A percentile compares a stretch with the other conserved stretches of the same genome.
These are phyloP conservation scores for Pseudochromis fuscus DNA, from an alignment of 2,797 vertebrate species.

Conservation along the genomic window DNA sequence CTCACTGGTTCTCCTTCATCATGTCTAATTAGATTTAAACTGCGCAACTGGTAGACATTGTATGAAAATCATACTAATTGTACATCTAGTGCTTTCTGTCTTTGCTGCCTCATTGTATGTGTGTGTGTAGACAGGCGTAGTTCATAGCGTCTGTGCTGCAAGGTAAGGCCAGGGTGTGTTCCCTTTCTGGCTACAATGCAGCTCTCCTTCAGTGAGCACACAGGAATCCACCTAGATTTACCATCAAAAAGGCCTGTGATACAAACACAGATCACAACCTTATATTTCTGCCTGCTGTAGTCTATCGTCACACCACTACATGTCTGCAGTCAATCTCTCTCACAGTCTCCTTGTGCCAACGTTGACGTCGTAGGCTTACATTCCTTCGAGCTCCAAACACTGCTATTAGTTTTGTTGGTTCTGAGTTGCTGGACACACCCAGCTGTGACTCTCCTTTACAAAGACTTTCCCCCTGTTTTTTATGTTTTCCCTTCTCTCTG, in stretches of 20 bases:
- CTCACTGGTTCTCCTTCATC: background rate
- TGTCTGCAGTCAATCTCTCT: background rate
- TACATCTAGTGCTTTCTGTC: background rate
- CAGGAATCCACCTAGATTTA: conserved; percentile 6
- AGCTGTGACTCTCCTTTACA: conserved; percentile 38
- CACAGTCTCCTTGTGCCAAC: background rate
- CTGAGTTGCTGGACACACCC: conserved; percentile 57
- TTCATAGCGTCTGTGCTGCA: conserved; percentile 14
- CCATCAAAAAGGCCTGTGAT: conserved; percentile 20
- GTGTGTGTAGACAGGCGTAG: conserved; percentile 20
- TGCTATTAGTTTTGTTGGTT: conserved; percentile 14
- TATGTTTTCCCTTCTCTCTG: conserved; percentile 59
- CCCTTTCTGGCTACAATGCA: background rate
- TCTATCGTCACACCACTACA: background rate
- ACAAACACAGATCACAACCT: background rate
- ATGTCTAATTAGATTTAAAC: background rate
- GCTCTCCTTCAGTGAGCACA: background rate
- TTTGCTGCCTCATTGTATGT: background rate
- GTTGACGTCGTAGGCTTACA: background rate
- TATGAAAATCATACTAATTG: background rate
- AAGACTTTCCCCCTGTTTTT: conserved; percentile 16
- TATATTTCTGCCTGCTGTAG: background rate
- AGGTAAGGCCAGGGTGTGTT: conserved; percentile 45
- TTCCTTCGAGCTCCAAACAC: conserved; percentile 38
- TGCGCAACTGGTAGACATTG: background rate